Evolutionary conservation across 2,113 vertebrate species (phyloP), one percentile per base, ranked within the genome.

Genomic region (Charina bottae): DNA sequence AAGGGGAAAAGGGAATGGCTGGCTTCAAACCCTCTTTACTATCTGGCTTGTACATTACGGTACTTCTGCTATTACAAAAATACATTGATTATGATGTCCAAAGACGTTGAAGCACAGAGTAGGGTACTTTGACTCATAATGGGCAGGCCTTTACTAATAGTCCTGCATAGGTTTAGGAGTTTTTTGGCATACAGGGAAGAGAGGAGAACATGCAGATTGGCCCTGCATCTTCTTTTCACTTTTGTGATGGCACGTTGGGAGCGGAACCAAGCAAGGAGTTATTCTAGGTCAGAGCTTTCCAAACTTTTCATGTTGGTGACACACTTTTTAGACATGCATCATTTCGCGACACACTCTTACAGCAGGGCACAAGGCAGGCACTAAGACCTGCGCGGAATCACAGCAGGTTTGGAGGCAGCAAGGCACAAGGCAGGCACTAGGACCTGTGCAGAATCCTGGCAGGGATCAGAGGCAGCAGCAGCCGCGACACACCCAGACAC

Each of bases 91-190:
- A 33, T 83, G 54, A 78, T 42, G 42, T 83, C 23, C 26, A 5
- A n/a, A 56, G 33, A 15, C 24, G 85, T 7, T 4, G 23, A 85
- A 89, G 85, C 28, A 87, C 6, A 37, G 54, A 78, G n/a, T 54
- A 49, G 54, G 53, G 83, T 33, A 90, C 83, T 3, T 53, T 58
- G 24, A 59, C 28, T 90, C 12, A 72, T 68, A 90, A 83, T 5
- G 89, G 1, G 4, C 64, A 23, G 87, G 28, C 4, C 23, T 95
- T 95, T 96, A 87, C 28, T n/a, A 64, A 64, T n/a, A n/a, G 62
- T 68, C 64, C 86, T 37, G n/a, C 17, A 56, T 17, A 42, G 2
- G 60, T 2, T 89, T 83, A 9, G 88, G 94, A 84, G 83, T 9
- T 56, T 1, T 28, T 21, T 92, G 84, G 42, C 24, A 88, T 17